Evolutionary conservation across 2,113 vertebrate genomes (phyloP).

Genomic region (Cromileptes altivelis): DNA sequence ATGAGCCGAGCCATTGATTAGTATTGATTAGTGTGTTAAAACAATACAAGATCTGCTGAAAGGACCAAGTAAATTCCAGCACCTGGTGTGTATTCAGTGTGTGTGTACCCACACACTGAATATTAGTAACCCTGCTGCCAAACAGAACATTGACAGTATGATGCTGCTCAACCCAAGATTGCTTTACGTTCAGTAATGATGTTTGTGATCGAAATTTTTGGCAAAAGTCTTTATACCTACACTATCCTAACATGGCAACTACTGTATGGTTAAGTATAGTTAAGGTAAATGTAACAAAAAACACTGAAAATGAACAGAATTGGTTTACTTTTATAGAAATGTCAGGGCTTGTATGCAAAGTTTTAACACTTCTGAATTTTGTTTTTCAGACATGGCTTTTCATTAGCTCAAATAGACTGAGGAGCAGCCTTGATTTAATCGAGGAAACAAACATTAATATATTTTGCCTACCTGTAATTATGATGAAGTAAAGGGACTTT

Average conservation of each 20-base stretch:
- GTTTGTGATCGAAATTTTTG: neutral
- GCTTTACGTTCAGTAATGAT: neutral
- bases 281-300: neutral
- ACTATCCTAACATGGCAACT: too few relatives aligned
- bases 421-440: neutral
- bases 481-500: neutral
- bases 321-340: neutral
- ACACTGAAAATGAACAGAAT: neutral
- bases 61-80: neutral
- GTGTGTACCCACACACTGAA: neutral
- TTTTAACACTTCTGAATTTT: too few relatives aligned
- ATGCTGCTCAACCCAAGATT: too few relatives aligned
- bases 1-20: neutral
- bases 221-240: too few relatives aligned
- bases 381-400: neutral
- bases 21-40: conserved; percentile 2
- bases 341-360: too few relatives aligned
- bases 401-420: neutral
- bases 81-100: neutral
- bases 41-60: neutral
- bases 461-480: neutral
- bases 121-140: neutral
- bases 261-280: neutral
- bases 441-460: too few relatives aligned
- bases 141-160: neutral